These are phyloP conservation scores for Leptosomus discolor DNA, from an alignment of 2,113 vertebrate genomes.

Conservation along the genomic window DNA sequence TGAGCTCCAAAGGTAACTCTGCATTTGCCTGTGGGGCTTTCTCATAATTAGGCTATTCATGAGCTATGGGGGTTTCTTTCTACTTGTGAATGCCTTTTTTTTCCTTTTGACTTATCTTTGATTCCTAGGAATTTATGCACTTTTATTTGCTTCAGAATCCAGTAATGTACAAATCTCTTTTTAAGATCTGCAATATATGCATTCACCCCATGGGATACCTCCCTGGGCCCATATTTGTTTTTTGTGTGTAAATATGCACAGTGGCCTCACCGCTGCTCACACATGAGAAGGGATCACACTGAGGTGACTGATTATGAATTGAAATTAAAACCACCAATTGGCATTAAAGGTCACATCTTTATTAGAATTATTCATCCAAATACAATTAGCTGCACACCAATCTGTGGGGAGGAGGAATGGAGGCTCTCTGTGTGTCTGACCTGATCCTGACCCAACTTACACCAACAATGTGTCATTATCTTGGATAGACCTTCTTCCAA, in stretches of 20 bases:
- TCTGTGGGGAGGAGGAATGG: constrained; percentile 32
- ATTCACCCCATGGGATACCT: constrained; percentile 62
- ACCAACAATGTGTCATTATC: neutral
- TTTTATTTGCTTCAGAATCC: constrained; percentile 50
- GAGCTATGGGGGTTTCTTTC: constrained; percentile 64
- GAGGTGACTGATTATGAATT: constrained; percentile 72
- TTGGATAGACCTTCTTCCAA: neutral
- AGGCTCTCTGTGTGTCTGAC: neutral
- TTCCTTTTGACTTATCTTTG: constrained; percentile 37
- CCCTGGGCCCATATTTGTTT: constrained; percentile 72
- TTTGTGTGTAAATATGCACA: constrained; percentile 72
- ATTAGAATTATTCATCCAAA: constrained; percentile 79
- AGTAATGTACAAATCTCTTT: constrained; percentile 60
- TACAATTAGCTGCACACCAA: constrained; percentile 68
- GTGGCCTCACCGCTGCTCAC: constrained; percentile 58
- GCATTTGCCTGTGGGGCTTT: constrained; percentile 69
- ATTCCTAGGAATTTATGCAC: constrained; percentile 59
- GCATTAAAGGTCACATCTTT: constrained; percentile 79
- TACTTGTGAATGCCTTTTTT: constrained; percentile 57
- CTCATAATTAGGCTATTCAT: constrained; percentile 71
- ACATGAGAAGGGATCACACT: constrained; percentile 58
- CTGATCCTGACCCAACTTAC: neutral
- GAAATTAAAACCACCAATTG: constrained; percentile 78
- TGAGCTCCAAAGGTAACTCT: constrained; percentile 63
- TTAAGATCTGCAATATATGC: constrained; percentile 62